Evolutionary conservation across 2,113 vertebrate species (phyloP).

Genomic region (Corydoras maculifer): DNA sequence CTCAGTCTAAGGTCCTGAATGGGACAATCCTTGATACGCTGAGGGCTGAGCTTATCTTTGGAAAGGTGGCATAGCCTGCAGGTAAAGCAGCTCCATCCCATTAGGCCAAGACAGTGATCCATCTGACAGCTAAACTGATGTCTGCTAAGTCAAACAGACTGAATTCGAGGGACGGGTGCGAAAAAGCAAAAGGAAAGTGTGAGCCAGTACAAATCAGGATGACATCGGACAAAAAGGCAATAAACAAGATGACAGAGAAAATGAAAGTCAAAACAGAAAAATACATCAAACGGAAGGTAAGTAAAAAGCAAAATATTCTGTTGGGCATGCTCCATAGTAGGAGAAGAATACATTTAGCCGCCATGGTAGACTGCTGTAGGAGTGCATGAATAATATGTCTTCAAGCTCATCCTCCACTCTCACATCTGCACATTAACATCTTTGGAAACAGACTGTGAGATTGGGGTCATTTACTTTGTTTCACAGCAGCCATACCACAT

Average conservation of each 20-base stretch:
- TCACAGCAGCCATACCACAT: not conserved
- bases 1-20: not conserved
- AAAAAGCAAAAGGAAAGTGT: conserved; percentile 3
- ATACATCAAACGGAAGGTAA: conserved; percentile 1
- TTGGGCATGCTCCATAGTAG: too few species aligned
- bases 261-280: conserved; percentile 1
- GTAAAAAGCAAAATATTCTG: not conserved
- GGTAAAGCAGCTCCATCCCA: conserved; percentile 21
- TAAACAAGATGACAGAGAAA: conserved; percentile 11
- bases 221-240: not conserved
- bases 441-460: conserved; percentile 10
- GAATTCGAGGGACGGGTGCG: not conserved
- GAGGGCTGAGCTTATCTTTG: not conserved
- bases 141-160: not conserved
- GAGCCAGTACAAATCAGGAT: not conserved
- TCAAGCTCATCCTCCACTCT: conserved; percentile 24
- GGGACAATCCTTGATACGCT: conserved; percentile 3
- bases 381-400: conserved; percentile 45
- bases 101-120: conserved; percentile 25
- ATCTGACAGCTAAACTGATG: conserved; percentile 18
- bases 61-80: conserved; percentile 17
- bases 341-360: conserved; percentile 18
- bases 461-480: conserved; percentile 26
- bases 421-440: conserved; percentile 37
- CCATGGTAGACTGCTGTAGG: not conserved